These are phyloP conservation scores for Acanthisitta chloris DNA, from an alignment of 2,113 vertebrate species.

Conservation along the genomic window DNA sequence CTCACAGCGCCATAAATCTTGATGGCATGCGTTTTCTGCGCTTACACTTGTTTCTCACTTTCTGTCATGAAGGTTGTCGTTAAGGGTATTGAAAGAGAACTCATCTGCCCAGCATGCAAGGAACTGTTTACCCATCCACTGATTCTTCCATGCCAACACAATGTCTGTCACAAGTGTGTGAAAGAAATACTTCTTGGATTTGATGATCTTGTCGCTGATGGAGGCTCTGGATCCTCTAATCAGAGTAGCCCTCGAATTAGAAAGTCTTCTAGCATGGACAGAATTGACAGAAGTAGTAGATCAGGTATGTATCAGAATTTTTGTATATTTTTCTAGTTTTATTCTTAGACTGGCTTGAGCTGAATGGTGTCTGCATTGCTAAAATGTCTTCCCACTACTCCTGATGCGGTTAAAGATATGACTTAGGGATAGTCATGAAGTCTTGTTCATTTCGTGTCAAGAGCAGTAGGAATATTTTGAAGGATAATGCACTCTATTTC, in stretches of 20 bases:
- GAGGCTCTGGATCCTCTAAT: constrained; percentile 88
- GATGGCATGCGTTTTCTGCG: background rate
- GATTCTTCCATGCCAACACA: constrained; percentile 97
- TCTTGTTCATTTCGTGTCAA: background rate
- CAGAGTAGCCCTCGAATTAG: constrained; percentile 89
- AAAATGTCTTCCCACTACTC: background rate
- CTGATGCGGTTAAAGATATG: background rate
- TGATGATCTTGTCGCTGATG: constrained; percentile 87
- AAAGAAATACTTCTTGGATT: constrained; percentile 87
- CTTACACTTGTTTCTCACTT: background rate
- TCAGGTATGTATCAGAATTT: constrained; percentile 82
- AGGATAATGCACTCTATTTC: background rate
- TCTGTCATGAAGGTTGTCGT: constrained; percentile 81
- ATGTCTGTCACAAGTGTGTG: constrained; percentile 94
- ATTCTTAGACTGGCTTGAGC: background rate
- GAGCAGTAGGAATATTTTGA: background rate
- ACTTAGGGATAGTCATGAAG: background rate
- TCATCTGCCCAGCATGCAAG: constrained; percentile 95
- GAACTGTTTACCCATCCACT: constrained; percentile 95
- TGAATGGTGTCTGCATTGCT: background rate
- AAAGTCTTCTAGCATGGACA: constrained; percentile 87
- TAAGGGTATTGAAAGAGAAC: constrained; percentile 94
- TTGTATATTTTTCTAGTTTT: background rate
- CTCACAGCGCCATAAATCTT: background rate
- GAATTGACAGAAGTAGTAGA: constrained; percentile 88